phyloP scores from a whole-genome alignment of 1,140 invertebrate genomes.

The Liolophura sinensis region DNA sequence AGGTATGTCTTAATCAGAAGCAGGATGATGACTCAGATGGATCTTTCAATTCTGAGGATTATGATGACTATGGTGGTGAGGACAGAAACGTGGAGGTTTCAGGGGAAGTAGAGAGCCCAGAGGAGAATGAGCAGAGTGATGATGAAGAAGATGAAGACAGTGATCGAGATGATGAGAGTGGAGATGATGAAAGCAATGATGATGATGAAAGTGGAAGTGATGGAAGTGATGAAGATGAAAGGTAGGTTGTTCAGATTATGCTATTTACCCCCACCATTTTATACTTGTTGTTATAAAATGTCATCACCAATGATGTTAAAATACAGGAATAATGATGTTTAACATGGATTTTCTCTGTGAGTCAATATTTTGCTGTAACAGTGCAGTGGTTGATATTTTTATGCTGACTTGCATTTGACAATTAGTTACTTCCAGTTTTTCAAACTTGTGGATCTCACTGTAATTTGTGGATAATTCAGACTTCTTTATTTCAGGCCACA shows the following conservation, averaged over 20 bases:
- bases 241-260: conserved; percentile 7
- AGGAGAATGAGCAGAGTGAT: neutral
- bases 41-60: neutral
- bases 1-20: neutral
- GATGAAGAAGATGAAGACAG: conserved; percentile 18
- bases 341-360: no score
- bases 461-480: no score
- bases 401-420: no score
- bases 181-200: conserved; percentile 11
- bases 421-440: no score
- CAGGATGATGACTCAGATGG: neutral
- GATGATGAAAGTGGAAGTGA: conserved; percentile 8
- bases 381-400: no score
- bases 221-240: conserved; percentile 16
- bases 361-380: no score
- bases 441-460: no score
- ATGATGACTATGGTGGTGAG: neutral
- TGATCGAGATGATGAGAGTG: conserved; percentile 17
- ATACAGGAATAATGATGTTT: no score
- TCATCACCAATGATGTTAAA: no score
- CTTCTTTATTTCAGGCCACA: no score
- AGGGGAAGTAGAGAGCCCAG: neutral
- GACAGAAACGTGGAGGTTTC: neutral
- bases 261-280: no score
- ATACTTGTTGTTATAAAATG: no score